A percentile compares a stretch with the other conserved stretches of the same genome.
Conservation (phyloP, 2,888 invertebrate genomes). For the Ceraclea dissimilis region DNA sequence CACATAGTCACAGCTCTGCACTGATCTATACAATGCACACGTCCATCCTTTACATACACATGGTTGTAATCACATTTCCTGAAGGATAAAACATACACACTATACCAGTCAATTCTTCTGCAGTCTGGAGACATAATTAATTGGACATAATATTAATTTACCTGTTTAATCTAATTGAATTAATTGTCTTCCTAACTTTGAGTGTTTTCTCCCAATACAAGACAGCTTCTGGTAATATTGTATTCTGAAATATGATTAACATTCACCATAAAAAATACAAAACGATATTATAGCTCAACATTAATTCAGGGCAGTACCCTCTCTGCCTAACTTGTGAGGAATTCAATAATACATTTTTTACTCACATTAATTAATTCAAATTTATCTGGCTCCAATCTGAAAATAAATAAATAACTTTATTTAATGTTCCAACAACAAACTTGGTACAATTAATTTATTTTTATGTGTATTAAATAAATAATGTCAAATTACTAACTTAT, state of each 20-base stretch:
- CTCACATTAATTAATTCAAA: slow-evolving; percentile 87
- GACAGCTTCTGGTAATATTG: slow-evolving; percentile 84
- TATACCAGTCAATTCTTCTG: too few species aligned
- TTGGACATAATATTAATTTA: too few species aligned
- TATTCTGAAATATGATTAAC: slow-evolving; percentile 55
- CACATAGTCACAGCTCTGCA: slow-evolving; percentile 85
- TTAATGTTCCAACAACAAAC: too few species aligned
- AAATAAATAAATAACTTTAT: slow-evolving; percentile 32
- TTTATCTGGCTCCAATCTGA: slow-evolving; percentile 75
- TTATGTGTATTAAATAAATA: too few species aligned
- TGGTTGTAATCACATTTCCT: slow-evolving; percentile 86
- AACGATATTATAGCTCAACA: too few species aligned
- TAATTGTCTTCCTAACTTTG: slow-evolving; percentile 79
- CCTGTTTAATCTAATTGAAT: slow-evolving; percentile 84
- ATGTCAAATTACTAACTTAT: too few species aligned
- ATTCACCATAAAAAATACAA: too few species aligned
- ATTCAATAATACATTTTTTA: too few species aligned
- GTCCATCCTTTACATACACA: slow-evolving; percentile 75
- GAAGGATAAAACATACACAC: slow-evolving; percentile 29
- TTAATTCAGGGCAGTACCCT: too few species aligned
- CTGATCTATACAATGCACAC: slow-evolving; percentile 79
- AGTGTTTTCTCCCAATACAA: slow-evolving; percentile 90
- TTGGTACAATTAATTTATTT: too few species aligned
- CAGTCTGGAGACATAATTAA: too few species aligned
- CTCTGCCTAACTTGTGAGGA: too few species aligned